phyloP scores from a whole-genome alignment of 2,113 vertebrate species.

The Spheniscus mendiculus region DNA sequence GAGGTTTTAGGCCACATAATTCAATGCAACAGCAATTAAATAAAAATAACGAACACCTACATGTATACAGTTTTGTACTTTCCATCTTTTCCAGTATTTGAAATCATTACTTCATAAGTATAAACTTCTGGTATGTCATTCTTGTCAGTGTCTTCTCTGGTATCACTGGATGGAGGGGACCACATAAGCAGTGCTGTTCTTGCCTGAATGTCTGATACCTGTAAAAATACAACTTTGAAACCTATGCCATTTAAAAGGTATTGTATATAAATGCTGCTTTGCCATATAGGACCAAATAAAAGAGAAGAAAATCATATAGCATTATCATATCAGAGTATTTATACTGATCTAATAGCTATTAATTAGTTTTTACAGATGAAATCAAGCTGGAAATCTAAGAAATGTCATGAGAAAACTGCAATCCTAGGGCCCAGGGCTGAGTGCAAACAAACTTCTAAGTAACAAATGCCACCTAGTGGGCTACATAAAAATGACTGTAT shows the following conservation, averaged over 20 bases:
- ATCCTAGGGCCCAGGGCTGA: not conserved
- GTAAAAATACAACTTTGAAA: constrained; percentile 39
- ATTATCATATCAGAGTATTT: not conserved
- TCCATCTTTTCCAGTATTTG: constrained; percentile 88
- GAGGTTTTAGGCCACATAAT: not conserved
- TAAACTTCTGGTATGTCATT: constrained; percentile 69
- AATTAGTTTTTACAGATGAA: not conserved
- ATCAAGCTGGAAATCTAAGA: not conserved
- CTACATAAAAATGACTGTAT: not conserved
- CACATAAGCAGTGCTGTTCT: constrained; percentile 82
- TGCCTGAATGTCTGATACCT: constrained; percentile 91
- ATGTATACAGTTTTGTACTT: constrained; percentile 86
- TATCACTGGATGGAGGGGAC: constrained; percentile 79
- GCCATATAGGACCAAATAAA: not conserved
- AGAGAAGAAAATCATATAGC: not conserved
- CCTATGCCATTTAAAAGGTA: not conserved
- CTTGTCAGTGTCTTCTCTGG: constrained; percentile 71
- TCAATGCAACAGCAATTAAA: not conserved
- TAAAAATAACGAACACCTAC: constrained; percentile 72
- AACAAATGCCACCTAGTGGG: constrained; percentile 45
- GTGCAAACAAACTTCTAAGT: not conserved
- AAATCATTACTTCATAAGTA: constrained; percentile 87
- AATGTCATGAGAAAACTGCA: not conserved
- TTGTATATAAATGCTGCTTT: not conserved
- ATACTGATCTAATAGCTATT: not conserved